These are phyloP conservation scores for Oreochromis grahami DNA, from an alignment of 2,797 vertebrate genomes.

Conservation along the genomic window DNA sequence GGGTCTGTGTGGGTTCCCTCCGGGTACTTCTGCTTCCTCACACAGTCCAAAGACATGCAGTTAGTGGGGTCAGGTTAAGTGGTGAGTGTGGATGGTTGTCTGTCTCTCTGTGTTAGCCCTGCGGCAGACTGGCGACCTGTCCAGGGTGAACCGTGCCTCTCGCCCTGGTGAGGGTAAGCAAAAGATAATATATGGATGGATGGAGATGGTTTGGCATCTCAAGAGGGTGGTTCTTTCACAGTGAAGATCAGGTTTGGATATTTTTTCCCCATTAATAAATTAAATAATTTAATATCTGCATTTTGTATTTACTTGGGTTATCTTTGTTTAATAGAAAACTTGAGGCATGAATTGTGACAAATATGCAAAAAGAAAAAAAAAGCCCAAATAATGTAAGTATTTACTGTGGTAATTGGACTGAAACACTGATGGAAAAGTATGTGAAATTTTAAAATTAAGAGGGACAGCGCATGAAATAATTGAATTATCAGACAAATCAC, in stretches of 20 bases:
- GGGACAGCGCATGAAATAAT: rapidly evolving
- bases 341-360: neutral
- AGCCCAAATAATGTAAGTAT: rapidly evolving
- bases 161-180: neutral
- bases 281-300: neutral
- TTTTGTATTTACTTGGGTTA: neutral
- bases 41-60: neutral
- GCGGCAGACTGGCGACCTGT: neutral
- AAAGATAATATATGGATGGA: neutral
- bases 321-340: neutral
- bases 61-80: neutral
- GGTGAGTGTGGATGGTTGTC: neutral
- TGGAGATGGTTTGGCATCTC: neutral
- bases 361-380: neutral
- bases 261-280: neutral
- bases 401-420: neutral
- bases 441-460: rapidly evolving
- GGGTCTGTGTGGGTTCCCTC: neutral
- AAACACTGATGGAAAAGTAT: neutral
- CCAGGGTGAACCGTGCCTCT: neutral
- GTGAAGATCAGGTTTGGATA: neutral
- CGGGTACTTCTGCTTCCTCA: neutral
- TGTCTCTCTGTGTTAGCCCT: neutral
- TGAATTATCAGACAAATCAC: neutral
- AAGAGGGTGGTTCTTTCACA: neutral